Evolutionary conservation across 2,888 invertebrate species (phyloP), one percentile per base, ranked within the genome.

Genomic region (Pasiphila rectangulata): DNA sequence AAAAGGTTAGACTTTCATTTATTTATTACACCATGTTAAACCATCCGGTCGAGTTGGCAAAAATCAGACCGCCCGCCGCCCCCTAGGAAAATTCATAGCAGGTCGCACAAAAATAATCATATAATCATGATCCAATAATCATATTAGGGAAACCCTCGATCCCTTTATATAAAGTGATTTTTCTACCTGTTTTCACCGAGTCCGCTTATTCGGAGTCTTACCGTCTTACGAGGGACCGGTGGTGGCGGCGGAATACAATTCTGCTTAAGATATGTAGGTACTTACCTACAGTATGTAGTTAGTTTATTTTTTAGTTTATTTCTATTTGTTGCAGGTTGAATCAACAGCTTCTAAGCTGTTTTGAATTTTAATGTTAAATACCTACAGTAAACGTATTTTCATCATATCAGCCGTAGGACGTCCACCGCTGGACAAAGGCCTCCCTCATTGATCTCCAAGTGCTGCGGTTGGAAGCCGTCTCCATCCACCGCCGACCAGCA

Each of bases 121-220:
- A 36, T 69, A 74, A 69, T 70, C 70, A 70, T 69, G 66, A 71
- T 67, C 65, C 69, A 72, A 76, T 75, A 75, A 73, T 67, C 65
- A 72, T 69, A 69, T 61, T 43, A 55, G 57, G 63, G 58, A 53
- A 51, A 62, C 51, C 51, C 43, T 40, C 57, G 52, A 64, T 63
- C 65, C 67, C 64, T 72, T 70, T 66, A 67, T 64, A 67, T 59
- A 67, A 68, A 66, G 63, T 64, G 62, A 56, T 67, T 67, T 69
- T 66, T 69, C 57, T 71, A 69, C 66, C 70, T 69, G 54, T 54
- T 65, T 66, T 61, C 57, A 52, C 40, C 55, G 55, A 54, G 55
- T 59, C 63, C 61, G 62, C 63, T 69, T 72, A 67, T 75, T 70
- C 60, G 57, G 64, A 69, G 67, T 72, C 67, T 67, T 64, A 54